Conservation (phyloP, 1,140 invertebrate genomes). For the Pachyrhynchus sulphureomaculatus region DNA sequence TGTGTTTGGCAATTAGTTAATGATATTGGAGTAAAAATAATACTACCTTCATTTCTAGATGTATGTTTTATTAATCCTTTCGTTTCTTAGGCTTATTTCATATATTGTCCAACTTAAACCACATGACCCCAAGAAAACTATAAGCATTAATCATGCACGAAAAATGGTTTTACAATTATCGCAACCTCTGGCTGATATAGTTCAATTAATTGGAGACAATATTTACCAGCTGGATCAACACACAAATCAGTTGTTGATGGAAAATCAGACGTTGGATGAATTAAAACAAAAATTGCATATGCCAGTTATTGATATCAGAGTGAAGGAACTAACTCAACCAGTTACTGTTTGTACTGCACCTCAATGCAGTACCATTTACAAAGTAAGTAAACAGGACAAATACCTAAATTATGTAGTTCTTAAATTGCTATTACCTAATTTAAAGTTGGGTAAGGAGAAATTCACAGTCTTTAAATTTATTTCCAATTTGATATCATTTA, state of each 20-base stretch:
- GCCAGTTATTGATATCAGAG: background rate
- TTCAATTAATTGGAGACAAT: constrained; percentile 13
- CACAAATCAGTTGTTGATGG: background rate
- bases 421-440: too few relatives aligned
- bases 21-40: too few relatives aligned
- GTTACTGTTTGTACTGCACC: background rate
- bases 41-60: too few relatives aligned
- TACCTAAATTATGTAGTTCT: too few relatives aligned
- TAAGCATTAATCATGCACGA: background rate
- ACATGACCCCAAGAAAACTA: background rate
- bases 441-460: too few relatives aligned
- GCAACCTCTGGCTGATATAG: constrained; percentile 20
- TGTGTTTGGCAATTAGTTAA: too few relatives aligned
- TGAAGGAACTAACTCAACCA: background rate
- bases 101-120: background rate
- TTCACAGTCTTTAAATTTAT: too few relatives aligned
- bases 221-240: constrained; percentile 2
- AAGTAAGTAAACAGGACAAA: too few relatives aligned
- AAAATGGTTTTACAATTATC: constrained; percentile 3
- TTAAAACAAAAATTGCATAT: background rate
- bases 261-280: background rate
- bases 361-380: too few relatives aligned
- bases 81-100: background rate
- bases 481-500: too few relatives aligned
- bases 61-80: too few relatives aligned